phyloP scores from a whole-genome alignment of 2,113 vertebrate species.

The Lophochroa leadbeateri region DNA sequence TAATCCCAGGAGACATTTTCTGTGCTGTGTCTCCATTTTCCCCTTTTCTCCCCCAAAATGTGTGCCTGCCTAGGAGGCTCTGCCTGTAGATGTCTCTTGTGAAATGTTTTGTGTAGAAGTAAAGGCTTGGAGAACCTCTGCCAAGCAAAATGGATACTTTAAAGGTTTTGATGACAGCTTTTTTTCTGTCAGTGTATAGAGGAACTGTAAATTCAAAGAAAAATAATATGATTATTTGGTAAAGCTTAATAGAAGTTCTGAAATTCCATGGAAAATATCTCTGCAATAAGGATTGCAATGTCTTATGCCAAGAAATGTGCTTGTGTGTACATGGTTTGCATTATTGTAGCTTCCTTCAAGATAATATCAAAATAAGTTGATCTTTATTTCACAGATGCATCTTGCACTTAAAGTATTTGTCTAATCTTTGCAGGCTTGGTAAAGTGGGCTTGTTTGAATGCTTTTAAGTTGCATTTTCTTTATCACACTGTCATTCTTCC shows the following conservation, averaged over 20 bases:
- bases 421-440: not conserved
- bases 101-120: not conserved
- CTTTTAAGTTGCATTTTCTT: slow-evolving; percentile 21
- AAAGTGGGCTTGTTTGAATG: not conserved
- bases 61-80: not conserved
- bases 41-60: not conserved
- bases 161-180: not conserved
- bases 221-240: not conserved
- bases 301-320: not conserved
- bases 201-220: not conserved
- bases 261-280: not conserved
- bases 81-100: not conserved
- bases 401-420: slow-evolving; percentile 1
- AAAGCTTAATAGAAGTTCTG: not conserved
- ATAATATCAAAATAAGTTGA: slow-evolving; percentile 2
- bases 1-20: not conserved
- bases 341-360: slow-evolving; percentile 14
- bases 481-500: slow-evolving; percentile 6
- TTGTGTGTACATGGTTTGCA: not conserved
- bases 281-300: not conserved
- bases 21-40: not conserved
- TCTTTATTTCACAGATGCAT: slow-evolving; percentile 15
- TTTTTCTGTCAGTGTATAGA: not conserved
- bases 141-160: not conserved
- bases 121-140: not conserved